Base-by-base conservation (phyloP, 2,113 vertebrate species). In the Oriolus oriolus region DNA sequence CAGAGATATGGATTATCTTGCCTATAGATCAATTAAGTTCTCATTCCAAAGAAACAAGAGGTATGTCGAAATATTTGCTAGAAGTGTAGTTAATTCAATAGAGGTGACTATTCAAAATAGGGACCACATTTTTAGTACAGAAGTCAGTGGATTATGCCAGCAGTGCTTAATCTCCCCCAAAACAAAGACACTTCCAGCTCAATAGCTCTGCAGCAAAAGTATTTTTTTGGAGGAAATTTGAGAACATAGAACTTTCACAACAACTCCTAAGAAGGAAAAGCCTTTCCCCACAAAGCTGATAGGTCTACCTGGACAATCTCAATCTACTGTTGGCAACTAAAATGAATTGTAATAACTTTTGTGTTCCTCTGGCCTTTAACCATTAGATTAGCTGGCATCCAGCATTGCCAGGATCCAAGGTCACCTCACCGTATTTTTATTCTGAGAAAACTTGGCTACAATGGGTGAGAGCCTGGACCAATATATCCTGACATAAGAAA, bases 401-500 rank as follows among this genome's bases (percentile, higher is more conserved):
- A 69, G 50, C 15, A 27, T 27, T 0, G 1, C 50, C 89, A 94
- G 69, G 49, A 81, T 70, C 33, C 39, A 52, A 60, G 73, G 84
- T 84, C 68, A 75, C 27, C 19, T 28, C 7, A 17, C 33, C 61
- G 33, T 0, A 0, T 19, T 50, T 77, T 54, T 42, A 20, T n/a
- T 84, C 33, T 56, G 19, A 84, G 22, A 19, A 70, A 80, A 75
- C 35, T 89, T 92, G 52, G 76, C 73, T 87, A 23, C 7, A 3
- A 2, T 0, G 3, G 28, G 23, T 35, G 28, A 66, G 6, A 74
- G 21, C 19, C 52, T 89, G 66, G 26, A 68, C 61, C 37, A 47
- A 13, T 30, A 52, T 30, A 37, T 22, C 49, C 35, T 44, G 52
- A 88, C 84, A 85, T 15, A 73, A 96, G 65, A 87, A 97, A 97